These are phyloP conservation scores for Cheilosia vulpina DNA, from an alignment of 2,888 invertebrate genomes.

Conservation along the genomic window DNA sequence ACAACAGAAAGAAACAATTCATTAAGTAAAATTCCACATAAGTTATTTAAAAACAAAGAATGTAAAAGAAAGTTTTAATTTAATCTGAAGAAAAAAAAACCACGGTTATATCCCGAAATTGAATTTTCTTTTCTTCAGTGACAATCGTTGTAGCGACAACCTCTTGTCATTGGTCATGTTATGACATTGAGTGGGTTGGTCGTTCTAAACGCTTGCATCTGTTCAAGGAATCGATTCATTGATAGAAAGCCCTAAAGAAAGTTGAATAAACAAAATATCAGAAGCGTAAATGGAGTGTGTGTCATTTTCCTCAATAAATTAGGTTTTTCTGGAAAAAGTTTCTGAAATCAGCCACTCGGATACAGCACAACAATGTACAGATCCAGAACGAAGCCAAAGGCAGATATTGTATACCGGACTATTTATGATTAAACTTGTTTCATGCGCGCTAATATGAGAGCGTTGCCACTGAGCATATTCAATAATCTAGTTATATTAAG, in stretches of 20 bases:
- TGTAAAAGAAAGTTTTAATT: constrained; percentile 45
- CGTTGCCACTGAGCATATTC: no score
- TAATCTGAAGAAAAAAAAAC: constrained; percentile 32
- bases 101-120: constrained; percentile 23
- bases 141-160: neutral
- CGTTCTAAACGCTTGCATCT: constrained; percentile 31
- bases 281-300: neutral
- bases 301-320: neutral
- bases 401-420: no score
- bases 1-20: constrained; percentile 44
- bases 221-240: constrained; percentile 30
- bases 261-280: constrained; percentile 9
- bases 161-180: neutral
- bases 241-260: constrained; percentile 8
- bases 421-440: no score
- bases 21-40: constrained; percentile 53
- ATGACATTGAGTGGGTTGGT: neutral
- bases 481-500: no score
- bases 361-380: neutral
- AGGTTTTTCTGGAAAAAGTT: neutral
- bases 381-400: neutral
- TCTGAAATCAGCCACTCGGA: neutral
- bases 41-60: constrained; percentile 50
- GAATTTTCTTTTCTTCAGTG: constrained; percentile 37
- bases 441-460: no score